Evolutionary conservation across 2,888 invertebrate species (phyloP).

Genomic region (Tinea semifulvella): DNA sequence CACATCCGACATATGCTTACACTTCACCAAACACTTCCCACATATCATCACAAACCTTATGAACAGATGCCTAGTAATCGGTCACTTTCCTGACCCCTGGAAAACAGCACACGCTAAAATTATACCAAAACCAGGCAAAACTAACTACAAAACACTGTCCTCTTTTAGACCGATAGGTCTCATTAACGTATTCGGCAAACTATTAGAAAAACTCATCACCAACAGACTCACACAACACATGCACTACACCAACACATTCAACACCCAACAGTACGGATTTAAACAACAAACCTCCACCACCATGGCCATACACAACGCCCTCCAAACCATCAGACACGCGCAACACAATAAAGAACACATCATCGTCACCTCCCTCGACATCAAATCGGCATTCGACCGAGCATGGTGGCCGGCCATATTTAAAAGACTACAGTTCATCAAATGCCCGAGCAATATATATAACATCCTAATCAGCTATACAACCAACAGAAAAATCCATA

Average conservation of each 20-base stretch:
- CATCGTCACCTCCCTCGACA: conserved; percentile 17
- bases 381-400: conserved; percentile 14
- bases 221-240: conserved; percentile 17
- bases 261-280: conserved; percentile 20
- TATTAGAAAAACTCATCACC: conserved; percentile 17
- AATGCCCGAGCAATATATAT: conserved; percentile 21
- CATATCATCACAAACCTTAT: background rate
- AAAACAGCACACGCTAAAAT: conserved; percentile 21
- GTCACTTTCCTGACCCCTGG: conserved; percentile 21
- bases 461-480: conserved; percentile 19
- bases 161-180: conserved; percentile 24
- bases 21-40: conserved; percentile 6
- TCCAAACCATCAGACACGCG: conserved; percentile 5
- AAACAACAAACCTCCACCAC: conserved; percentile 19
- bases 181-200: conserved; percentile 21
- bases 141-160: conserved; percentile 12
- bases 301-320: conserved; percentile 15
- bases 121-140: conserved; percentile 23
- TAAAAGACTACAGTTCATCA: conserved; percentile 15
- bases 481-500: conserved; percentile 11
- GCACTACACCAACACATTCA: background rate
- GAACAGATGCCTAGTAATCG: conserved; percentile 8
- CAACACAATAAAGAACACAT: conserved; percentile 7
- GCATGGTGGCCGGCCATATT: conserved; percentile 19
- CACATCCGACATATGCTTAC: conserved; percentile 20